Base-by-base conservation (phyloP, 2,888 invertebrate species). In the Pristionchus arcanus region DNA sequence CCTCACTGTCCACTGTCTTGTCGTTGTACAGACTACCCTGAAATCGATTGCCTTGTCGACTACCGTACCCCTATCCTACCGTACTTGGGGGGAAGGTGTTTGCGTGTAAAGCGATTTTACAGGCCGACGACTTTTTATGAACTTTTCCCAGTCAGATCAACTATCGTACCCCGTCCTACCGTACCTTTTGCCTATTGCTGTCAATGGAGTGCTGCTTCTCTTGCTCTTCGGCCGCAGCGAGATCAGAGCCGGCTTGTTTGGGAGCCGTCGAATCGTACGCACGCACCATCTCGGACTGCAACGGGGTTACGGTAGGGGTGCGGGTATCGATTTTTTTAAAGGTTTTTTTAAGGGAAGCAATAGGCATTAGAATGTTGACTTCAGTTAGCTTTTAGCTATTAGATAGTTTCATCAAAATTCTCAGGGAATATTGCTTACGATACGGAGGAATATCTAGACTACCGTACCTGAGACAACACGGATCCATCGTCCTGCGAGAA, bases 401-500 rank as follows among this genome's bases (percentile, higher is more conserved):
- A n/a, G n/a, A n/a, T n/a, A n/a, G n/a, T n/a, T n/a, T 9, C 42
- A 13, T 49, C 13, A 49, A 13, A 49, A 7, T 7, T 49, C 13
- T 49, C 42, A 49, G 3, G 42, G 42, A 3, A 49, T 49, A 49
- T 49, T 49, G 42, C 9, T 49, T 49, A 0, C 11, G 11, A 28
- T 68, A 68, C 68, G 3, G n/a, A n/a, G n/a, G n/a, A n/a, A n/a
- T n/a, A n/a, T n/a, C n/a, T 68, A 68, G 25, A 2, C 71, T 81
- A 81, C 42, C 25, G 74, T 88, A 89, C 77, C 89, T 91, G 91
- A 21, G 81, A 83, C n/a, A 91, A 49, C 16, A 89, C 91, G 31
- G 81, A 42, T 4, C 91, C 91, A 84, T 91, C 91, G 74, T 91
- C 91, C 74, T 91, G 91, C 25, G 91, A 89, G 77, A 91, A 91